Conservation (phyloP, 2,797 vertebrate genomes). For the Phoebastria nigripes region DNA sequence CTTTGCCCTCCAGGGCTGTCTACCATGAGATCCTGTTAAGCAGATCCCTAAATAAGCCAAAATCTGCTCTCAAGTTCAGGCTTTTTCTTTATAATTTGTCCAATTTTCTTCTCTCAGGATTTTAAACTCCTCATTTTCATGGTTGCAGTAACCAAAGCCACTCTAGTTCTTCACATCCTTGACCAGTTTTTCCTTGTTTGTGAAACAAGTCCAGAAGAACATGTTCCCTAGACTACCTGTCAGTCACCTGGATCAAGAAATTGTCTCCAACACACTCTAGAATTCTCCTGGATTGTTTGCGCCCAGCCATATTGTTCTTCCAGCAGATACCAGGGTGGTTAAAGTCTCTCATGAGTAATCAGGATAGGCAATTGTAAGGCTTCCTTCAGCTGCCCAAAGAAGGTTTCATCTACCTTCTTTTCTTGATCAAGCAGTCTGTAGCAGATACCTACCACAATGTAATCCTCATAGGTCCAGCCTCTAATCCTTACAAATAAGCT, state of each 20-base stretch:
- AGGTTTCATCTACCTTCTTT: neutral
- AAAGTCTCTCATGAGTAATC: neutral
- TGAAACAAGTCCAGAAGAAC: neutral
- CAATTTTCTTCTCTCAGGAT: neutral
- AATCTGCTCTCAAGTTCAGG: neutral
- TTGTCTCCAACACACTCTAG: neutral
- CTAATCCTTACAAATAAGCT: neutral
- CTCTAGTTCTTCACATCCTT: neutral
- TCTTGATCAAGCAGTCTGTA: neutral
- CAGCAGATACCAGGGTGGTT: too few relatives aligned
- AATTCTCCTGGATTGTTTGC: too few relatives aligned
- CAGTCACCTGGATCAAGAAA: neutral
- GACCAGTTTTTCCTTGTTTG: neutral
- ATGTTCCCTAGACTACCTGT: neutral
- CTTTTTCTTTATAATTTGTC: neutral
- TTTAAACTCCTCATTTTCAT: neutral
- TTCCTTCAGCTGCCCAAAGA: neutral
- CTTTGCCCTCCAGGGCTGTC: neutral
- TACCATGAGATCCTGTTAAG: neutral
- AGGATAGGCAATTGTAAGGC: neutral
- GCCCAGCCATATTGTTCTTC: too few relatives aligned
- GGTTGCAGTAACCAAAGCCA: neutral
- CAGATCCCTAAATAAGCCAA: neutral
- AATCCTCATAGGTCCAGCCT: neutral
- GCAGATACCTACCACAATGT: neutral